Evolutionary conservation across 2,888 invertebrate genomes (phyloP), one percentile per base, ranked within the genome.

Genomic region (Pasiphila rectangulata): DNA sequence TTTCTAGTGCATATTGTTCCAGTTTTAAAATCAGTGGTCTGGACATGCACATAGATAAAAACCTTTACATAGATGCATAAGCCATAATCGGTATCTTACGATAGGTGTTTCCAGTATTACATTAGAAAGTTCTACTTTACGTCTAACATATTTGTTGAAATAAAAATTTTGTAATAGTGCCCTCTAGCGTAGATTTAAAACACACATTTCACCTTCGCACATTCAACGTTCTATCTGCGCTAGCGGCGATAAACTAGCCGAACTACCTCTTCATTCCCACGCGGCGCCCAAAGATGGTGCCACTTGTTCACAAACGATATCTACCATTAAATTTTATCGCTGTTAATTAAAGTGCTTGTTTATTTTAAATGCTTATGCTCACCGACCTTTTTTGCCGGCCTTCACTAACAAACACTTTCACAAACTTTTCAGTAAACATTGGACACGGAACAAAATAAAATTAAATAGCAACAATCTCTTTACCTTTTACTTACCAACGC

Each of bases 381-480:
- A 54, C 56, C 58, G 65, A 68, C 67, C 73, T 72, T 71, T 72
- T 65, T 65, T 60, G 7, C 35, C 56, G 72, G 69, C 84, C 84
- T 85, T 81, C 76, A 16, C 17, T 58, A 63, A 59, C 54, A 70
- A 62, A 72, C 52, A 79, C 83, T 87, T 85, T 86, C 82, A 79
- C 80, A 59, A 56, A 61, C 44, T 69, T 75, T 76, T 78, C 69
- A 72, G 70, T 75, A 74, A 79, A 79, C 73, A 73, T 61, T 72
- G 71, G 13, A 73, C 74, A 73, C 79, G 82, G 82, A 82, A 79
- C 81, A 67, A 40, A 36, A 43, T 23, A 32, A 27, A 45, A 69
- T 63, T 56, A 51, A 61, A 55, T 59, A 66, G 63, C 61, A 56
- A 76, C 74, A 80, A 72, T 80, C 75, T 75, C 75, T 77, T 78